Base-by-base conservation (phyloP, 1,140 invertebrate species). In the Drosophila subpulchrella region DNA sequence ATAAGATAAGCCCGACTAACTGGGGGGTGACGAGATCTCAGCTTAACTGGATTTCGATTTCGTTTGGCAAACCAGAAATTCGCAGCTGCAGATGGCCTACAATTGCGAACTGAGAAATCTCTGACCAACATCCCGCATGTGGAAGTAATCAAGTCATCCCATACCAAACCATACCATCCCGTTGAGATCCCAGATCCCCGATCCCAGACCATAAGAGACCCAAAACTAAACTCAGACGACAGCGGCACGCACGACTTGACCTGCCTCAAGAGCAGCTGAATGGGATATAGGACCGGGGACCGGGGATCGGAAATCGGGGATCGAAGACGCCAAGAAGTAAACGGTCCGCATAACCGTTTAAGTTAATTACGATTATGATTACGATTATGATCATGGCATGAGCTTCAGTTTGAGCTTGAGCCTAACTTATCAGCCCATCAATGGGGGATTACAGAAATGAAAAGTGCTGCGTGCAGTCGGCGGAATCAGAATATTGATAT, bases 301-400 rank as follows among this genome's bases (percentile, higher is more conserved):
- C 6, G 15, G 10, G 42, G 27, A 50, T 3, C 4, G 11, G 41
- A 13, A 44, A 17, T 30, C 17, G 36, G 20, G 44, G 54, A 15
- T 56, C 27, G 42, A 44, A 62, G 78, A 75, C 75, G 77, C 73
- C 78, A 75, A 55, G 24, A 60, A 58, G 39, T 48, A 53, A 74
- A 70, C 47, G 44, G 46, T 65, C 62, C 39, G 38, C 51, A 58
- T 63, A 75, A 66, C 57, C 83, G 67, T 73, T 88, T 84, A 80
- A 80, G 76, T 83, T 78, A 81, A 78, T 81, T 81, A 85, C 55
- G 77, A 81, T 85, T 84, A 80, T 60, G 81, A 58, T 82, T 67
- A 71, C 42, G 67, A 63, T 62, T 75, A 53, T 13, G 62, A 34
- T 61, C 41, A 67, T 65, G 66, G 42, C 47, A 15, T 38, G 15